Base-by-base conservation (phyloP, 2,113 vertebrate species). In the Pseudopodoces humilis region DNA sequence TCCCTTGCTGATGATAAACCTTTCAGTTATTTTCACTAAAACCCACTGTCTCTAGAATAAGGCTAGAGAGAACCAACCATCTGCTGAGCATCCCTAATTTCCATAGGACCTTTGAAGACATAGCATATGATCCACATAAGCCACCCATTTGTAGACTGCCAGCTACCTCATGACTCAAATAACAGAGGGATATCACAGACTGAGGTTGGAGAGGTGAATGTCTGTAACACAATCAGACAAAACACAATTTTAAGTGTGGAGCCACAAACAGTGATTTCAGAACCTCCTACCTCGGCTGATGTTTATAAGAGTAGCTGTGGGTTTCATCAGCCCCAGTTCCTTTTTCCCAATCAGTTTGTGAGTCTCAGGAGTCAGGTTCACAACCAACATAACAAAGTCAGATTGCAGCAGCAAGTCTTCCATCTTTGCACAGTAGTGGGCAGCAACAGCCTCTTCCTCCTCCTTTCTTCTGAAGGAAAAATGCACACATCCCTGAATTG, bases 261-360 rank as follows among this genome's bases (percentile, higher is more conserved):
- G 37, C 31, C 62, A 58, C 39, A 71, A 60, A 41, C 19, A 46
- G 13, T 27, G 59, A 62, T 71, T 87, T 55, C 10, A 70, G 64
- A 39, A 22, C 3, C 3, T 50, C 62, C 83, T 96, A 99, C 98
- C 98, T 98, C 98, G 96, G 94, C 98, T 97, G 27, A 98, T 92
- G 83, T 98, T 98, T 92, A 98, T 83, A 11, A 99, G 97, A n/a
- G 95, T 97, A 37, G 97, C 97, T 1, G 96, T 98, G 33, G 96
- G 95, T 79, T 98, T 98, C 98, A 98, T 98, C 92, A 98, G 91
- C 25, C 84, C 64, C 56, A 98, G 94, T 77, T 98, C 98, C 82
- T 92, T 97, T 79, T 92, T 97, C 78, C 98, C 98, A 31, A 98
- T 98, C 53, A 98, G 89, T 69, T 95, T 95, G 58, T 64, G 89